A percentile compares a stretch with the other conserved stretches of the same genome.
Conservation (phyloP, 2,888 invertebrate species). For the Tiliacea aurago region DNA sequence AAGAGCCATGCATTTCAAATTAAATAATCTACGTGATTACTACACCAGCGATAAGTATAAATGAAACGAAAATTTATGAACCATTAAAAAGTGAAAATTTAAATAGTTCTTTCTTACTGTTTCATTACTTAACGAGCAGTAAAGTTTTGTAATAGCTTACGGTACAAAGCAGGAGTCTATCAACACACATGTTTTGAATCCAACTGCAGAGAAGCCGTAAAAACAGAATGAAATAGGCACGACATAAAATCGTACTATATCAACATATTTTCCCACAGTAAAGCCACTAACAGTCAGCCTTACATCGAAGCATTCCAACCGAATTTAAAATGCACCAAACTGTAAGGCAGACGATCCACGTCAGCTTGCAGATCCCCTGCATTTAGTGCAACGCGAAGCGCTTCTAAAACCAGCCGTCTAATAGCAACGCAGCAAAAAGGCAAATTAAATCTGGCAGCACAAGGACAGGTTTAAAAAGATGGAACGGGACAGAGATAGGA, state of each 20-base stretch:
- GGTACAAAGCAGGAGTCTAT: conserved; percentile 50
- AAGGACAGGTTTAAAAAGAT: conserved; percentile 79
- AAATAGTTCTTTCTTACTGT: conserved; percentile 43
- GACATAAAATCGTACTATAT: conserved; percentile 49
- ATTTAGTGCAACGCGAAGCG: conserved; percentile 64
- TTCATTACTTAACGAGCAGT: conserved; percentile 63
- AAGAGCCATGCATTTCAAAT: conserved; percentile 21
- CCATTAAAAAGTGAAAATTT: conserved; percentile 65
- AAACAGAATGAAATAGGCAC: conserved; percentile 52
- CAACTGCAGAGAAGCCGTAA: conserved; percentile 57
- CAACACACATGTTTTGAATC: conserved; percentile 39
- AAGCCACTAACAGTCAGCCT: conserved; percentile 46
- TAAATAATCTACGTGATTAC: conserved; percentile 38
- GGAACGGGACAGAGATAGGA: conserved; percentile 76
- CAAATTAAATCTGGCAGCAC: conserved; percentile 79
- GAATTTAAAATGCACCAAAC: conserved; percentile 61
- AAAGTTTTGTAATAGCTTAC: conserved; percentile 54
- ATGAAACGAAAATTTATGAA: conserved; percentile 61
- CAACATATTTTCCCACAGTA: conserved; percentile 52
- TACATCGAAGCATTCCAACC: conserved; percentile 49
- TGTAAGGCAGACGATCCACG: conserved; percentile 26
- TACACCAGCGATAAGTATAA: conserved; percentile 38
- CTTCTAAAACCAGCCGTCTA: conserved; percentile 69
- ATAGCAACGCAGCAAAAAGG: conserved; percentile 77
- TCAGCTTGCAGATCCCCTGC: conserved; percentile 59